Base-by-base conservation (phyloP, 2,888 invertebrate genomes). In the Ophion slaviceki region DNA sequence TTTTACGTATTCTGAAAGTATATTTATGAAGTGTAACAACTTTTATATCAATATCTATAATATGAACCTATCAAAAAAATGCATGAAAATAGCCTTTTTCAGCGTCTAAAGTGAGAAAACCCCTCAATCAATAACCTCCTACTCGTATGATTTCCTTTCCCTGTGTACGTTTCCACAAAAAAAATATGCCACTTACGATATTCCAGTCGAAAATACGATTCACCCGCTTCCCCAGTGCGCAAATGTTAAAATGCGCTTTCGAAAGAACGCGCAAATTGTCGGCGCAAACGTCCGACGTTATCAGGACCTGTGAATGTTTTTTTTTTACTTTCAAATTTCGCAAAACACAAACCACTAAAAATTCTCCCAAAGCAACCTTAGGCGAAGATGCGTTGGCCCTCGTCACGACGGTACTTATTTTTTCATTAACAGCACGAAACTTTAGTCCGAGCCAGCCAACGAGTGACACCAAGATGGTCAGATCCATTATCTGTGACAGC, bases 361-460 rank as follows among this genome's bases (percentile, higher is more conserved):
- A 11, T 71, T 6, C 10, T 14, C 4, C 5, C 11, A 40, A 3
- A 66, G 20, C 64, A 20, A 82, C 86, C 83, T 77, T 68, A 1
- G 80, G 77, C 1, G 83, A 62, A 6, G 77, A 67, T 32, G 83
- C 64, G 47, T 86, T 82, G 0, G 76, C 74, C 45, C 74, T 80
- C 7, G 28, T 62, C 7, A 77, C 80, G 47, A 82, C 40, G 32
- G 59, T 64, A 40, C 66, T 17, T 6, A 85, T 32, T 53, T 80
- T 84, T 5, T 84, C 80, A 62, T 87, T 87, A 6, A 87, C 40
- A 6, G 74, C 62, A 7, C 78, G 82, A 68, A 87, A 87, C 17
- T 82, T 36, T 1, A 84, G 59, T 45, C 84, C 87, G 17, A 87
- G 78, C 70, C 82, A 77, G 4, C 82, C 82, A 10, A 86, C 82